These are phyloP conservation scores for Druon quercuslanigerum DNA, from an alignment of 1,140 invertebrate genomes.

Conservation along the genomic window DNA sequence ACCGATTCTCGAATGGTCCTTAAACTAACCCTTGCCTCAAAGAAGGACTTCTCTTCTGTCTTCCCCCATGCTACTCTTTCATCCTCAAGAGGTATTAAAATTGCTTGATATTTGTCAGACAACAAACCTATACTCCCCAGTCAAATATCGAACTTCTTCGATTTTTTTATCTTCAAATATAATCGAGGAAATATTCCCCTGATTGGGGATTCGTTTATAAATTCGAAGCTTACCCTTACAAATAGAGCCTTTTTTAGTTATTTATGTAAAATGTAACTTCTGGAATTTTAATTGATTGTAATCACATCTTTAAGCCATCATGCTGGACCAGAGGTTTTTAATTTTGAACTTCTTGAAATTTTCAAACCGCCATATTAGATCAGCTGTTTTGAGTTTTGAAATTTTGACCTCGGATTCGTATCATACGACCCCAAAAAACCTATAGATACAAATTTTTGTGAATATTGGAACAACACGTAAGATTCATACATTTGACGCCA, in stretches of 20 bases:
- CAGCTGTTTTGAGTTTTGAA: too few relatives aligned
- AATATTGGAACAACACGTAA: too few relatives aligned
- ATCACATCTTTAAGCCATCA: too few relatives aligned
- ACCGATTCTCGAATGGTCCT: conserved; percentile 69
- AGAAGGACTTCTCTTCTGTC: conserved; percentile 49
- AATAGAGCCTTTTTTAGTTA: background rate
- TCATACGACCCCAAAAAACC: too few relatives aligned
- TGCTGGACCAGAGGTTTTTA: too few relatives aligned
- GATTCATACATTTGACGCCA: too few relatives aligned
- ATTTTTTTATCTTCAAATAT: conserved; percentile 8
- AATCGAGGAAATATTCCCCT: background rate
- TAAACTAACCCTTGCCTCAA: conserved; percentile 66
- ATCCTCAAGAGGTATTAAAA: conserved; percentile 10
- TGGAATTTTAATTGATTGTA: too few relatives aligned
- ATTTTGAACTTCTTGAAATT: too few relatives aligned
- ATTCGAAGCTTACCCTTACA: background rate
- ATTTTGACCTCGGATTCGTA: too few relatives aligned
- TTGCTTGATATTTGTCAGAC: conserved; percentile 4
- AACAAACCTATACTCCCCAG: background rate
- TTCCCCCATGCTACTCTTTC: background rate
- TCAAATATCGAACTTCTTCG: conserved; percentile 8
- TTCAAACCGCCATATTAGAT: too few relatives aligned
- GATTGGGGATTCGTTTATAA: background rate
- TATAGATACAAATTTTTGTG: too few relatives aligned
- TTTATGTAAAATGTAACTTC: too few relatives aligned